A percentile compares a stretch with the other conserved stretches of the same genome.
Conservation (phyloP, 2,888 invertebrate genomes). For the Corythucha ciliata region DNA sequence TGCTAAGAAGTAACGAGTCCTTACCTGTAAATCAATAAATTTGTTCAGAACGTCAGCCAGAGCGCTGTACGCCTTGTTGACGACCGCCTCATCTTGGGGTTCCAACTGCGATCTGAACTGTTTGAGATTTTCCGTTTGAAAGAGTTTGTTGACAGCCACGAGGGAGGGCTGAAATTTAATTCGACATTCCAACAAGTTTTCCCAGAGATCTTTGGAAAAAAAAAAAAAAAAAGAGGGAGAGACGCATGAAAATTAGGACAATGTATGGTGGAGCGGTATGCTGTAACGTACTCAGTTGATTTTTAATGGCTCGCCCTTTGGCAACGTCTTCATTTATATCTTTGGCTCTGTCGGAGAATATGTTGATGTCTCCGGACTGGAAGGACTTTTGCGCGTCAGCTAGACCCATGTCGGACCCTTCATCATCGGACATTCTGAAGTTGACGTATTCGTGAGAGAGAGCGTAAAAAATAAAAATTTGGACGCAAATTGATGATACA, state of each 20-base stretch:
- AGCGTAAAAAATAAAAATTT: too few relatives aligned
- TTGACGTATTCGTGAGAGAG: too few relatives aligned
- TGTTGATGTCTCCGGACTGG: not conserved
- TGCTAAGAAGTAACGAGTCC: too few relatives aligned
- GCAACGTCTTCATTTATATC: not conserved
- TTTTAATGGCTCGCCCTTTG: not conserved
- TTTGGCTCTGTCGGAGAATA: not conserved
- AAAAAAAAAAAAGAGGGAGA: too few relatives aligned
- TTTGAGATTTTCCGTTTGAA: slow-evolving; percentile 50
- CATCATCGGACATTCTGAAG: too few relatives aligned
- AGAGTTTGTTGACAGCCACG: slow-evolving; percentile 66
- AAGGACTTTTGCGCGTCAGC: too few relatives aligned
- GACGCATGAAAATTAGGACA: too few relatives aligned
- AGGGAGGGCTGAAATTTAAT: slow-evolving; percentile 80
- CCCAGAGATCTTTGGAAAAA: too few relatives aligned
- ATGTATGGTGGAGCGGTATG: too few relatives aligned
- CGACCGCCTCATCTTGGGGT: slow-evolving; percentile 40
- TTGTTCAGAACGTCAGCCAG: slow-evolving; percentile 52
- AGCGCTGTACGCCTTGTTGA: slow-evolving; percentile 47
- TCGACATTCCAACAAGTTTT: slow-evolving; percentile 71
- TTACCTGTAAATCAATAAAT: slow-evolving; percentile 42
- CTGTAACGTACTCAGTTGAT: not conserved
- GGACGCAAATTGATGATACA: too few relatives aligned
- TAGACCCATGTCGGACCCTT: too few relatives aligned
- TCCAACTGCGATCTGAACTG: slow-evolving; percentile 39